Evolutionary conservation across 2,113 vertebrate genomes (phyloP).

Genomic region (Engraulis encrasicolus): DNA sequence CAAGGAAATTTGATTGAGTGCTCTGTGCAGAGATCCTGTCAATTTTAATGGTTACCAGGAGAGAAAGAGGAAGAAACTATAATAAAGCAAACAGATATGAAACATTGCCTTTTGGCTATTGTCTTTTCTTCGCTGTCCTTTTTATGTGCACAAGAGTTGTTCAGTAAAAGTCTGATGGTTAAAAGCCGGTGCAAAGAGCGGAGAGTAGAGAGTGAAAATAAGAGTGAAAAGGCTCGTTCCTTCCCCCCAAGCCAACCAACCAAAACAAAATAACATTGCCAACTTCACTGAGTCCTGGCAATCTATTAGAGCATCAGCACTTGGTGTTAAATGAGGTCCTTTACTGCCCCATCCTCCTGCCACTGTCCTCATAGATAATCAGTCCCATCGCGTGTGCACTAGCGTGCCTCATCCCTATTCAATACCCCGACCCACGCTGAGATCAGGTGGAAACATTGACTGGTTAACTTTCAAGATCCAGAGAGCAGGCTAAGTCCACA

Average conservation of each 20-base stretch:
- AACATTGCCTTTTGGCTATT: not conserved
- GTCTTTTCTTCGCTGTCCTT: not conserved
- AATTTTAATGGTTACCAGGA: not conserved
- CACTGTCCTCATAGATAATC: not conserved
- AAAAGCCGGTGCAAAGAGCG: not conserved
- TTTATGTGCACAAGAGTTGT: not conserved
- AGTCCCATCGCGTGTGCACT: not conserved
- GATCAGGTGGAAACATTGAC: not conserved
- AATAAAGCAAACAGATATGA: not conserved
- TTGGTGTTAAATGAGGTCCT: slow-evolving; percentile 1
- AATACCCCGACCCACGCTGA: not conserved
- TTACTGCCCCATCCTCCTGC: not conserved
- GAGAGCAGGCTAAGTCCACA: not conserved
- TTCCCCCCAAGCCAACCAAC: not conserved
- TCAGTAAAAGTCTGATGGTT: not conserved
- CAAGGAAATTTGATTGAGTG: not conserved
- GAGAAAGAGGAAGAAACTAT: not conserved
- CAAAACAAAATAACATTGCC: not conserved
- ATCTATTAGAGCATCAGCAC: slow-evolving; percentile 6
- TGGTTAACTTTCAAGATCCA: not conserved
- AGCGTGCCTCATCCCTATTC: not conserved
- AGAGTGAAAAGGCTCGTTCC: not conserved
- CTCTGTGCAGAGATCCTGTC: not conserved
- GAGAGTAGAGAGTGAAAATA: not conserved
- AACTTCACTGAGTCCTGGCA: not conserved